Base-by-base conservation (phyloP, 2,888 invertebrate species). In the Lutraria lutraria region DNA sequence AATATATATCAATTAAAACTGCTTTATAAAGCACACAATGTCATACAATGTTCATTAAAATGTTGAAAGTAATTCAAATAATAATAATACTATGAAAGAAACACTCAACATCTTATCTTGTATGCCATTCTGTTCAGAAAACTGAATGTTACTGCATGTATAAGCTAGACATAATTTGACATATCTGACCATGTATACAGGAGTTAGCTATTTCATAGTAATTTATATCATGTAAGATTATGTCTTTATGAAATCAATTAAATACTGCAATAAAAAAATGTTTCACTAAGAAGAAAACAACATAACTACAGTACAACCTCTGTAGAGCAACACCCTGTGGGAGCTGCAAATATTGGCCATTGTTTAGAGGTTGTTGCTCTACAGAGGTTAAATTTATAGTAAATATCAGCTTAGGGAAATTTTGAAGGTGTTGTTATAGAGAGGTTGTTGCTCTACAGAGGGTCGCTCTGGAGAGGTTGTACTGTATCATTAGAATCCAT, bases 81-180 rank as follows among this genome's bases (percentile, higher is more conserved):
- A n/a, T n/a, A n/a, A n/a, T n/a, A n/a, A n/a, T n/a, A n/a, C n/a
- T n/a, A n/a, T n/a, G n/a, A n/a, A n/a, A n/a, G n/a, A n/a, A n/a
- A n/a, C n/a, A n/a, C 43, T 43, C 43, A 43, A 43, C 43, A 43
- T 43, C 43, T 43, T 8, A 43, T 43, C 43, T 60, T 80, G 85
- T 85, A 80, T 80, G 21, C 60, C 34, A 60, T 54, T 80, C 21
- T 85, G 60, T 79, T 60, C 60, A 10, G 15, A 43, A 43, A 84
- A 84, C 43, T n/a, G n/a, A n/a, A n/a, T n/a, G n/a, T n/a, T n/a
- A n/a, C n/a, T n/a, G n/a, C n/a, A n/a, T n/a, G n/a, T n/a, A n/a
- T 83, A 56, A 79, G 16, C 19, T 82, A 53, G 19, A 56, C 25
- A 56, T 31, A 54, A 53, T 29, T 3, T n/a, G 52, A n/a, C 25